Percentiles rank a stretch among this genome's conserved stretches.
Evolutionary conservation across 1,140 invertebrate species (phyloP).

Genomic region (Psilanteris sp.): DNA sequence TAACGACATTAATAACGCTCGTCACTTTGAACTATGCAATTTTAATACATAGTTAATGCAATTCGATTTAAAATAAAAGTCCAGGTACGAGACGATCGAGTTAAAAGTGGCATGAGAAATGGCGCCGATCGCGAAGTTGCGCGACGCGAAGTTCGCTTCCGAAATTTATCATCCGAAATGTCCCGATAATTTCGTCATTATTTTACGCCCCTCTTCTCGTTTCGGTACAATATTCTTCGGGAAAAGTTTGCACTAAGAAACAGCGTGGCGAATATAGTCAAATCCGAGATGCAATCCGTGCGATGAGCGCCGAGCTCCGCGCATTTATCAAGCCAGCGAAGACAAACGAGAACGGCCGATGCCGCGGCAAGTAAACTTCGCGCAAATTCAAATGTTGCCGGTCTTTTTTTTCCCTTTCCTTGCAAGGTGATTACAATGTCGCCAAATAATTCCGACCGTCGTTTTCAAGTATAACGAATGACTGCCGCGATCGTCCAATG

Average conservation of each 20-base stretch:
- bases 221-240: conserved; percentile 30
- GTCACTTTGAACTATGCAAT: no score
- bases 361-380: conserved; percentile 50
- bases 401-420: conserved; percentile 26
- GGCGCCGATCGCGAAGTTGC: conserved; percentile 8
- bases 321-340: conserved; percentile 69
- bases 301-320: conserved; percentile 66
- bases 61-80: no score
- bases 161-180: conserved; percentile 31
- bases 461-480: conserved; percentile 5
- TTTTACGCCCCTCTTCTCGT: conserved; percentile 5
- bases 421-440: conserved; percentile 30
- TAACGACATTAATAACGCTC: no score
- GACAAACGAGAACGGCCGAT: conserved; percentile 67
- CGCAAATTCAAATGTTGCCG: conserved; percentile 43
- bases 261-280: conserved; percentile 26
- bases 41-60: no score
- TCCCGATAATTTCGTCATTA: conserved; percentile 50
- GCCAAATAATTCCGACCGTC: conserved; percentile 36
- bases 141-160: conserved; percentile 7
- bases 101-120: conserved; percentile 32
- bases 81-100: no score
- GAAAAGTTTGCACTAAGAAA: conserved; percentile 47
- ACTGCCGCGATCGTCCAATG: no score
- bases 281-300: conserved; percentile 62